Percentiles rank a stretch among this genome's conserved stretches.
Evolutionary conservation across 2,888 invertebrate genomes (phyloP).

Genomic region (Parochlus steinenii): DNA sequence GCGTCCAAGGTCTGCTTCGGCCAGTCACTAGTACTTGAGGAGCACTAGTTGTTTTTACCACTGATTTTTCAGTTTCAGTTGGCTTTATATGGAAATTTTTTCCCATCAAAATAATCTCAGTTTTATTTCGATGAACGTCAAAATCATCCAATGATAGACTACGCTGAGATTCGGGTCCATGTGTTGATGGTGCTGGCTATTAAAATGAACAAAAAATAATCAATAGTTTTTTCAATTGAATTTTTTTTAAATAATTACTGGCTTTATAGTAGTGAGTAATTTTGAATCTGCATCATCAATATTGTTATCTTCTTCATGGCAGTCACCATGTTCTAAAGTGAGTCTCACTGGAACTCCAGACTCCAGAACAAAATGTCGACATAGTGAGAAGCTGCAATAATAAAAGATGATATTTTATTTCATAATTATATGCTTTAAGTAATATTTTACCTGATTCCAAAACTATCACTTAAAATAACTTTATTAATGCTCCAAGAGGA

Average conservation of each 20-base stretch:
- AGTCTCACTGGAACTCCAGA: conserved; percentile 57
- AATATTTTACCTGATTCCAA: conserved; percentile 50
- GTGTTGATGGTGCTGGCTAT: no score
- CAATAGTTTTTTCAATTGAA: conserved; percentile 5
- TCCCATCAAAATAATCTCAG: no score
- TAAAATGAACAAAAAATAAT: no score
- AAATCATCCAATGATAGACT: conserved; percentile 2
- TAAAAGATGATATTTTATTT: neutral
- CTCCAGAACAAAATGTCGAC: conserved; percentile 54
- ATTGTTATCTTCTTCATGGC: conserved; percentile 38
- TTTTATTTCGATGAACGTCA: no score
- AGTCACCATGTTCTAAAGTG: conserved; percentile 61
- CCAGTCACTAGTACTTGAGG: conserved; percentile 30
- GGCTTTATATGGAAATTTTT: conserved; percentile 23
- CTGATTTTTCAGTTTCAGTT: conserved; percentile 21
- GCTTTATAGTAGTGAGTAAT: conserved; percentile 4
- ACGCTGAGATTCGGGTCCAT: no score
- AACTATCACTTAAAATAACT: conserved; percentile 67
- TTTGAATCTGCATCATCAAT: neutral
- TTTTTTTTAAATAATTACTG: neutral
- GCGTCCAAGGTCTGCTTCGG: conserved; percentile 37
- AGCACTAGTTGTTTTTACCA: conserved; percentile 26
- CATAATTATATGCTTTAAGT: neutral
- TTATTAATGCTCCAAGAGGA: conserved; percentile 68
- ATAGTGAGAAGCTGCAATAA: conserved; percentile 52